Conservation (phyloP, 2,797 vertebrate species). For the Cetoscarus ocellatus region DNA sequence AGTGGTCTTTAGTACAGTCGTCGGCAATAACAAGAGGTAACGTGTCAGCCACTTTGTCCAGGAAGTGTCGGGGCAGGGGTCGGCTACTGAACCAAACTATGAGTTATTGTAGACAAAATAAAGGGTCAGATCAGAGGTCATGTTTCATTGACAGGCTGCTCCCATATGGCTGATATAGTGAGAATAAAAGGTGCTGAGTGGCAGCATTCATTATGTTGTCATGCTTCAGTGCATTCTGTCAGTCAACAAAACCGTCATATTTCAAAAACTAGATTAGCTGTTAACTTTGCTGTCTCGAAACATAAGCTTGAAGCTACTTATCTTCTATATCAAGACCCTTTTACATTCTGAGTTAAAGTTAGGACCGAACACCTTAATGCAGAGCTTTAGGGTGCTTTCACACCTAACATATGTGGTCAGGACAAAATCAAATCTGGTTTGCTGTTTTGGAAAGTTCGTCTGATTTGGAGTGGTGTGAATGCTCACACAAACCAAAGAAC, state of each 20-base stretch:
- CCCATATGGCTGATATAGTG: neutral
- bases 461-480: too few species aligned
- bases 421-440: too few species aligned
- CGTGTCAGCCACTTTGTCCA: constrained; percentile 14
- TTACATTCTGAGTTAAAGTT: too few species aligned
- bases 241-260: neutral
- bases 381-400: too few species aligned
- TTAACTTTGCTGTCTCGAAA: too few species aligned
- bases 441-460: too few species aligned
- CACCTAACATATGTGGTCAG: too few species aligned
- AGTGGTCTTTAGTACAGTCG: neutral
- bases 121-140: neutral
- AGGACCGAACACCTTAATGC: too few species aligned
- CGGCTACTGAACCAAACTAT: neutral
- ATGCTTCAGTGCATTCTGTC: neutral
- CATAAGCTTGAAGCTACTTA: too few species aligned
- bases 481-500: too few species aligned
- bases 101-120: neutral
- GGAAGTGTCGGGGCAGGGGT: constrained; percentile 7
- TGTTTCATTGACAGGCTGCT: neutral
- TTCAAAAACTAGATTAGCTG: too few species aligned
- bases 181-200: neutral
- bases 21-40: constrained; percentile 11
- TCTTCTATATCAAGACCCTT: too few species aligned
- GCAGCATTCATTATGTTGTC: neutral